Conservation (phyloP, 2,797 vertebrate genomes). For the Sebastes nivosus region DNA sequence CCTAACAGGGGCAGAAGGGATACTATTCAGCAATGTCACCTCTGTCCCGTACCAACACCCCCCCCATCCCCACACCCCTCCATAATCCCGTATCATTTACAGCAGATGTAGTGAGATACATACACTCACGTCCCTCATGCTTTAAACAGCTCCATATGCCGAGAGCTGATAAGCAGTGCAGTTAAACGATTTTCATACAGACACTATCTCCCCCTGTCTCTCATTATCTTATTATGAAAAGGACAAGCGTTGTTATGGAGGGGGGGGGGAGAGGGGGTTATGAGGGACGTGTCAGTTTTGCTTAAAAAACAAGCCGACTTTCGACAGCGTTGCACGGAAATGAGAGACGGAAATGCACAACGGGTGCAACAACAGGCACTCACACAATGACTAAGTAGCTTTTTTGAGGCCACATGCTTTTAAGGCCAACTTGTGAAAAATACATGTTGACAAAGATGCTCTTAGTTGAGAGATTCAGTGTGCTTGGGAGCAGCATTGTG, state of each 20-base stretch:
- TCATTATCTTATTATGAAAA: slow-evolving; percentile 23
- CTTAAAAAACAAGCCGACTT: slow-evolving; percentile 26
- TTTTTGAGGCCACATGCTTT: slow-evolving; percentile 10
- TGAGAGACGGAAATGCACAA: not conserved
- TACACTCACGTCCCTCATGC: not conserved
- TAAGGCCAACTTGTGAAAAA: slow-evolving; percentile 15
- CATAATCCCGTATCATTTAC: slow-evolving; percentile 19
- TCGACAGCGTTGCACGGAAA: not conserved
- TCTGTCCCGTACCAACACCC: not conserved
- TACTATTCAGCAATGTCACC: not conserved
- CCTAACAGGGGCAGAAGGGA: not conserved
- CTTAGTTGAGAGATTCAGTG: not conserved
- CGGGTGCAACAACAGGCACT: not conserved
- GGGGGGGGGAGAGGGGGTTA: not conserved
- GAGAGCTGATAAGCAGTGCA: slow-evolving; percentile 37
- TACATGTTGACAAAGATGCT: slow-evolving; percentile 4
- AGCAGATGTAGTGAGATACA: slow-evolving; percentile 18
- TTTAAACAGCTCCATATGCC: slow-evolving; percentile 29
- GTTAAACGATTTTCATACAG: slow-evolving; percentile 26
- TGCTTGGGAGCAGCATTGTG: not conserved
- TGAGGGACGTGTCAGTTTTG: slow-evolving; percentile 29
- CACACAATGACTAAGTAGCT: not conserved
- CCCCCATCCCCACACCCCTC: not conserved
- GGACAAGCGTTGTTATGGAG: not conserved
- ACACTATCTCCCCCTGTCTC: slow-evolving; percentile 23